A percentile compares a stretch with the other conserved stretches of the same genome.
Evolutionary conservation across 2,888 invertebrate species (phyloP).

Genomic region (Oscheius sp.): DNA sequence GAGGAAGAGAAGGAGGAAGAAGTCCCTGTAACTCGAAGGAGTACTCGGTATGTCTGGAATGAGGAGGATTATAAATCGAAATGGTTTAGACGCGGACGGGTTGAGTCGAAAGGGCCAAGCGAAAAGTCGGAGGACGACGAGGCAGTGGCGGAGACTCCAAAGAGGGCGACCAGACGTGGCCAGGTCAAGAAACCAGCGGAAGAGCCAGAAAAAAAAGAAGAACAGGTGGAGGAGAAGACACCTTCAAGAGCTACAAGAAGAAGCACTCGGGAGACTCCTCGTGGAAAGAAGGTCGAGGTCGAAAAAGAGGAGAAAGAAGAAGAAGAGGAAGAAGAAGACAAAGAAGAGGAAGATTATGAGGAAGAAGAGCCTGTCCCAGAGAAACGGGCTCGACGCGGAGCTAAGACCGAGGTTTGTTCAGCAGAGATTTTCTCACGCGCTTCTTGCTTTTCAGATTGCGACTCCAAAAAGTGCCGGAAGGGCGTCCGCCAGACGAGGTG

Average conservation of each 20-base stretch:
- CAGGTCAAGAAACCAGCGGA: constrained; percentile 16
- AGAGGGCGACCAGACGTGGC: not conserved
- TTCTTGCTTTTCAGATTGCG: not conserved
- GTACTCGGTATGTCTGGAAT: not conserved
- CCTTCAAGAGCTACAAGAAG: constrained; percentile 1
- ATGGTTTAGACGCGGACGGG: not conserved
- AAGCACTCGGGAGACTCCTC: not conserved
- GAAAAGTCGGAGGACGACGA: constrained; percentile 11
- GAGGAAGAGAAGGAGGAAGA: not conserved
- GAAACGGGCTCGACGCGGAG: not conserved
- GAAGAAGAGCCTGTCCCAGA: not conserved
- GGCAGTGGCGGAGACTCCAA: not conserved
- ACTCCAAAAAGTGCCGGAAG: not conserved
- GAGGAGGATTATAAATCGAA: not conserved
- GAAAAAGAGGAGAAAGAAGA: constrained; percentile 11
- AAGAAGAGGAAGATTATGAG: constrained; percentile 29
- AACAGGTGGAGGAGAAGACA: constrained; percentile 26
- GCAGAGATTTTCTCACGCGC: too few relatives aligned
- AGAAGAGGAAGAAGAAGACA: constrained; percentile 35
- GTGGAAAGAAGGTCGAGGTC: not conserved
- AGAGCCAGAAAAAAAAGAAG: constrained; percentile 14
- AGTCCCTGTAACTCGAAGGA: not conserved
- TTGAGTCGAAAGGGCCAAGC: not conserved
- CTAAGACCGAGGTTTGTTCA: not conserved
- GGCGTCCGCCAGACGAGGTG: not conserved